Conservation (phyloP, 2,888 invertebrate genomes). For the Ceraclea dissimilis region DNA sequence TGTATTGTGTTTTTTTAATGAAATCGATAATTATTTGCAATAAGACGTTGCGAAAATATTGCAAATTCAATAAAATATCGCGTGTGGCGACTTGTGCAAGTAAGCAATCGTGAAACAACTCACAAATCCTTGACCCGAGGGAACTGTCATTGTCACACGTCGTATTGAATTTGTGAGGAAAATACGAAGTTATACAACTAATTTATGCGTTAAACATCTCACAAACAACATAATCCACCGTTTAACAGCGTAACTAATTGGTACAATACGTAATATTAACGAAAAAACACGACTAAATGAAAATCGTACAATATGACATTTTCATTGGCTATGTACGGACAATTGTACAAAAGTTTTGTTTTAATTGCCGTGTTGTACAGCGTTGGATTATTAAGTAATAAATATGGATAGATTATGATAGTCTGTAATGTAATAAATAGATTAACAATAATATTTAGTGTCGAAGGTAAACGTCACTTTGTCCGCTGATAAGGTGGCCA, state of each 20-base stretch:
- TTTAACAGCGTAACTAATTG: not conserved
- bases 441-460: constrained; percentile 11
- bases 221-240: too few relatives aligned
- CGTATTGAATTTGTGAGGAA: not conserved
- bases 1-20: not conserved
- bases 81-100: not conserved
- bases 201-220: not conserved
- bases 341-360: not conserved
- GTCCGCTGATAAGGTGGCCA: constrained; percentile 15
- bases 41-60: not conserved
- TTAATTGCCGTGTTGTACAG: not conserved
- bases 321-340: too few relatives aligned
- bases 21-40: too few relatives aligned
- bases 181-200: not conserved
- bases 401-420: not conserved
- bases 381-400: not conserved
- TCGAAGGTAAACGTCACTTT: constrained; percentile 14
- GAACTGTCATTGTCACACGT: constrained; percentile 22
- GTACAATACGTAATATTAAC: not conserved
- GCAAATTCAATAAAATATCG: not conserved
- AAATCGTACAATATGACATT: not conserved
- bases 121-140: constrained; percentile 23
- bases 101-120: not conserved
- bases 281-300: not conserved
- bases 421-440: constrained; percentile 1